A percentile compares a stretch with the other conserved stretches of the same genome.
Conservation (phyloP, 2,113 vertebrate genomes). For the Muscicapa adusta region DNA sequence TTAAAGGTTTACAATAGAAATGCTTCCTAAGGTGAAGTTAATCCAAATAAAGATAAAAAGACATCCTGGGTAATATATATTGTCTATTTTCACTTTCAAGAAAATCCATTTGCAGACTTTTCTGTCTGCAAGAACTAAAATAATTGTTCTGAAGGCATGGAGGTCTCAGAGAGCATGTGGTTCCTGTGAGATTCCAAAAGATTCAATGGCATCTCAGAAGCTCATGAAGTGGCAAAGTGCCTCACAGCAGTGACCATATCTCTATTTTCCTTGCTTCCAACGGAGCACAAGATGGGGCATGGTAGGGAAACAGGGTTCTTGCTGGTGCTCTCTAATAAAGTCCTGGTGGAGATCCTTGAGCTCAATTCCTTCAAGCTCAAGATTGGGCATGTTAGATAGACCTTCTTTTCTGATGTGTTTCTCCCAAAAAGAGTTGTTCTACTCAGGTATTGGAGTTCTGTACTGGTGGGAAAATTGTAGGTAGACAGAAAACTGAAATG, state of each 20-base stretch:
- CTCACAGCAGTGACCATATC: neutral
- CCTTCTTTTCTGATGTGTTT: neutral
- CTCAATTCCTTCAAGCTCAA: neutral
- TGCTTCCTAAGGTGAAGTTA: neutral
- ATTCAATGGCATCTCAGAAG: neutral
- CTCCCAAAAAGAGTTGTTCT: neutral
- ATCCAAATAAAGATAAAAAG: neutral
- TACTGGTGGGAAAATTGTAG: neutral
- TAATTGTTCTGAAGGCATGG: neutral
- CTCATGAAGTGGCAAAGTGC: neutral
- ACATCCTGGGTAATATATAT: neutral
- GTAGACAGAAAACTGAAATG: neutral
- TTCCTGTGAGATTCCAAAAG: neutral
- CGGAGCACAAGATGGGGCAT: fast-evolving
- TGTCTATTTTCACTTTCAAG: neutral
- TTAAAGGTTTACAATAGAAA: neutral
- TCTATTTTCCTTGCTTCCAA: neutral
- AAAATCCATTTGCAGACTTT: neutral
- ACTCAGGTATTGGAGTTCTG: neutral
- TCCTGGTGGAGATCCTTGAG: neutral
- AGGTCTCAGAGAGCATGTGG: fast-evolving
- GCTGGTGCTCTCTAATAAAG: neutral
- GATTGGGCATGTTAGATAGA: neutral
- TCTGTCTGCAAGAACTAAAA: neutral
- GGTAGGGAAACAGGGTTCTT: neutral